Evolutionary conservation across 2,113 vertebrate species (phyloP), one percentile per base, ranked within the genome.

Genomic region (Chauna torquata): DNA sequence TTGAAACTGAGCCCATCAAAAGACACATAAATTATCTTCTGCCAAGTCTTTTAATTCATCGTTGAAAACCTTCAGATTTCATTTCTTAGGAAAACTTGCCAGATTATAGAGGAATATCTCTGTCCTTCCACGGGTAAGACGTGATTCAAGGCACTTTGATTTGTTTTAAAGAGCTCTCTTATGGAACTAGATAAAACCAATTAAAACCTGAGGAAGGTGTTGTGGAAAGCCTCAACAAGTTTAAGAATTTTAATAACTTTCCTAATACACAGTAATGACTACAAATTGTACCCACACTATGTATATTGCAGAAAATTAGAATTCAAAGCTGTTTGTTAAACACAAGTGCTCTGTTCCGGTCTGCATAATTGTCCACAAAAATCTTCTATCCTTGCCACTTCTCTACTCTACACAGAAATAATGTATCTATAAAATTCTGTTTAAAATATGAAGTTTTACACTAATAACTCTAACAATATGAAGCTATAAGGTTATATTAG

Each of bases 221-320:
- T 96, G 95, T 82, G 96, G 96, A 98, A 98, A 98, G 96, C 92
- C 96, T 97, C 97, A 97, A 96, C 91, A 97, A 98, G 97, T 98
- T 96, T 96, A 95, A 98, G 95, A 95, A 97, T 98, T 98, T 97
- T 98, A 98, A 98, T 98, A 98, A 98, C 98, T 98, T 98, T 97
- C 95, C 92, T 98, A 98, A 97, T 96, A 97, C 90, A 96, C 94
- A 44, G 91, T 98, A 98, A 98, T 98, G 97, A 98, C 97, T 97
- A 98, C 95, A 98, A 97, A 98, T 97, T 97, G 97, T 96, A 97
- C 97, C 97, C 97, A 97, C 95, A 96, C 82, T 97, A 96, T 76
- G 89, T 95, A 95, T 96, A 96, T 61, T 94, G 96, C 92, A 96
- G 97, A 97, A 98, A 97, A 98, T 98, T 95, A 97, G 96, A 97